A percentile compares a stretch with the other conserved stretches of the same genome.
Conservation (phyloP, 1,140 invertebrate genomes). For the Gryllus bimaculatus region DNA sequence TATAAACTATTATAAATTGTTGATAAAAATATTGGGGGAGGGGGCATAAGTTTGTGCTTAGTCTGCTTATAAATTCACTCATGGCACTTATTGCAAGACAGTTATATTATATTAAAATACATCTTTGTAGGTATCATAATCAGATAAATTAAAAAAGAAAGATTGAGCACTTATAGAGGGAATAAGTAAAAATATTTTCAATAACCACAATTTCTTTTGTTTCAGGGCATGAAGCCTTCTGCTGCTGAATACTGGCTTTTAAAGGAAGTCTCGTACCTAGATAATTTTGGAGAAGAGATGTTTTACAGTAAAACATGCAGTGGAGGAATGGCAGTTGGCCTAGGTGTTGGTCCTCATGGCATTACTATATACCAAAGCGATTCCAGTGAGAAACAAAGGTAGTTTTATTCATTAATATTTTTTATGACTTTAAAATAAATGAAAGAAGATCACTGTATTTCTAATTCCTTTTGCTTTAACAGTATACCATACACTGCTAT, state of each 20-base stretch:
- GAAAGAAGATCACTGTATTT: too few species aligned
- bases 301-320: slow-evolving; percentile 56
- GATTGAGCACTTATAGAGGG: too few species aligned
- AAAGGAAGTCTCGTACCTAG: slow-evolving; percentile 64
- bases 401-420: slow-evolving; percentile 3
- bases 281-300: slow-evolving; percentile 72
- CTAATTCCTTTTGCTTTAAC: slow-evolving; percentile 18
- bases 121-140: too few species aligned
- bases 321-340: background rate
- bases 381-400: slow-evolving; percentile 49
- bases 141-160: too few species aligned
- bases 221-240: slow-evolving; percentile 42
- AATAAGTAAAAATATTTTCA: too few species aligned
- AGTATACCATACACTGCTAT: slow-evolving; percentile 78
- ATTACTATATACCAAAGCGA: slow-evolving; percentile 56
- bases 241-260: slow-evolving; percentile 71
- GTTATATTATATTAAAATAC: too few species aligned
- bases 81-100: too few species aligned
- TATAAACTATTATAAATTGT: too few species aligned
- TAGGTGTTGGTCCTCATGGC: slow-evolving; percentile 74
- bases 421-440: background rate
- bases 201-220: slow-evolving; percentile 24
- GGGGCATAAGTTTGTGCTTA: too few species aligned
- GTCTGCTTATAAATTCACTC: too few species aligned
- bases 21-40: too few species aligned